Conservation (phyloP, 2,113 vertebrate genomes). For the Hypocryptadius cinnamomeus region DNA sequence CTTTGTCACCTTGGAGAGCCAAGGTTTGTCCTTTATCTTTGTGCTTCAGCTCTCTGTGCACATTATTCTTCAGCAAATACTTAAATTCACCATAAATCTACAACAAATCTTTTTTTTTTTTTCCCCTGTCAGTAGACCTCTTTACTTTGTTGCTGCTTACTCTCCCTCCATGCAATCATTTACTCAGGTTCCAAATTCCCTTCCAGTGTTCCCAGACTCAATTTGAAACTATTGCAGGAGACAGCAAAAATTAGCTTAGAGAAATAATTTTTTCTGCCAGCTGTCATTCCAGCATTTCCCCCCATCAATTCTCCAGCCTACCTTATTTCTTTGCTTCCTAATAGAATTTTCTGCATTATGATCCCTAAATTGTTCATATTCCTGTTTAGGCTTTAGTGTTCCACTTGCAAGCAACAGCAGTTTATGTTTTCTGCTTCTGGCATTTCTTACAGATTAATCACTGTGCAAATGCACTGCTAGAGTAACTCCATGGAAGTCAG, state of each 20-base stretch:
- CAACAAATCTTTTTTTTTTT: not conserved
- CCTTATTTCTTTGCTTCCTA: not conserved
- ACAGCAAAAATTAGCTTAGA: not conserved
- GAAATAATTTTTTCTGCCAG: not conserved
- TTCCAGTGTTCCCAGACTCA: not conserved
- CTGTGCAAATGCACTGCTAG: not conserved
- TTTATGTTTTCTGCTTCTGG: not conserved
- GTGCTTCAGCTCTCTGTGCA: not conserved
- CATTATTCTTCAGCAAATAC: slow-evolving; percentile 12
- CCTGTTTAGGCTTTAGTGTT: not conserved
- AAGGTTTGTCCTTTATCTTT: slow-evolving; percentile 3
- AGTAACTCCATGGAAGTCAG: not conserved
- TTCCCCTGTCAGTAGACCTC: not conserved
- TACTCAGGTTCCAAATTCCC: not conserved
- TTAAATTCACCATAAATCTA: slow-evolving; percentile 19
- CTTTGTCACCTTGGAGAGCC: not conserved
- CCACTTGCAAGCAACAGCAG: not conserved
- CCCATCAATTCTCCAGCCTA: not conserved
- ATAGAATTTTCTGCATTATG: not conserved
- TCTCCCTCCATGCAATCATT: not conserved
- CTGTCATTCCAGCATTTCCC: not conserved
- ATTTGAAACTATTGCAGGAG: not conserved
- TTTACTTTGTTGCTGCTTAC: not conserved
- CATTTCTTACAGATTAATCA: not conserved
- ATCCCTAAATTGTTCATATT: not conserved